Conservation (phyloP, 1,140 invertebrate genomes). For the Leptinotarsa lineolata region DNA sequence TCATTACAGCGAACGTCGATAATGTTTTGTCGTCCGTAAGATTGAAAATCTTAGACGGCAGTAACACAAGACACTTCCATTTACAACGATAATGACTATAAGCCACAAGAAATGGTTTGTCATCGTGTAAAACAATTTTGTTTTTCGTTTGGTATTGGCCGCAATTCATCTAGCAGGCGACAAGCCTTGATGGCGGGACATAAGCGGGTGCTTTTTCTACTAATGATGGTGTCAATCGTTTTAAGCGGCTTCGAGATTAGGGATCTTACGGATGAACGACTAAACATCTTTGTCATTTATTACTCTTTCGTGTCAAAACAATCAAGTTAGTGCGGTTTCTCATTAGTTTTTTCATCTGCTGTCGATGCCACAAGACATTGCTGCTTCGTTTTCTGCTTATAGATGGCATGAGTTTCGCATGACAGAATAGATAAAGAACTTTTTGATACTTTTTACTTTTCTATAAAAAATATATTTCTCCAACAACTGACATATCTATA, state of each 20-base stretch:
- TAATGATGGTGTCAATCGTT: constrained; percentile 33
- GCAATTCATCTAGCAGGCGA: constrained; percentile 26
- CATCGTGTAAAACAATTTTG: constrained; percentile 19
- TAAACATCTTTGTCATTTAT: constrained; percentile 24
- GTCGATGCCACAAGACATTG: background rate
- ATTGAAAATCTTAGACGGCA: too few relatives aligned
- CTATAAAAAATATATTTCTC: too few relatives aligned
- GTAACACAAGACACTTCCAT: background rate
- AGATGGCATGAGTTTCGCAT: too few relatives aligned
- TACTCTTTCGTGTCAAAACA: constrained; percentile 22
- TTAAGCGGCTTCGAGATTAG: constrained; percentile 27
- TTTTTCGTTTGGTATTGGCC: constrained; percentile 17
- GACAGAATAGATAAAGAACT: too few relatives aligned
- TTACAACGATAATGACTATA: constrained; percentile 1
- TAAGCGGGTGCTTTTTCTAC: constrained; percentile 35
- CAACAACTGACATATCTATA: too few relatives aligned
- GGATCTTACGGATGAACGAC: constrained; percentile 24
- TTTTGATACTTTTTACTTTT: too few relatives aligned
- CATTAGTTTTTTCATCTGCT: background rate
- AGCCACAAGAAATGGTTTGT: constrained; percentile 2
- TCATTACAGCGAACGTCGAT: too few relatives aligned
- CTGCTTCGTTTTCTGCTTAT: too few relatives aligned
- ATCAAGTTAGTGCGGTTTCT: constrained; percentile 17
- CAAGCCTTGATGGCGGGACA: constrained; percentile 20
- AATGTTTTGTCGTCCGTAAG: too few relatives aligned